Evolutionary conservation across 2,888 invertebrate species (phyloP), one percentile per base, ranked within the genome.

Genomic region (Nymphalis polychloros): DNA sequence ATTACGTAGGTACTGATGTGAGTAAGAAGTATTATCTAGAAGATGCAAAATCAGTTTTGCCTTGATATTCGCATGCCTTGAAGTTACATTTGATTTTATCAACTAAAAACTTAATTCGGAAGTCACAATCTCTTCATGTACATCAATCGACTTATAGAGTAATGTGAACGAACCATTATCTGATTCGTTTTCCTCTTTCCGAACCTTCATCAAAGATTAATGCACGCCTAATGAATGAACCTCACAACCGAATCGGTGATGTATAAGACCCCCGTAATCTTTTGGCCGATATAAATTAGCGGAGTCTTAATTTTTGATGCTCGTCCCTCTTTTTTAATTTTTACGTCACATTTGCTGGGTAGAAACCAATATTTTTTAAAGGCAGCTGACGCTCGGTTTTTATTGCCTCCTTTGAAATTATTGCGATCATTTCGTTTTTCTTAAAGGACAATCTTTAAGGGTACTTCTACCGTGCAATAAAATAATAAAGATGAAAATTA

Each of bases 191-290:
- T 59, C 27, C 49, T 52, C 47, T 66, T 60, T 59, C 47, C 61
- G 47, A 47, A 66, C 61, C 61, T 66, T 55, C 79, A 81, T 81
- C 80, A 77, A 82, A 87, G 87, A 88, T 88, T 89, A 88, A 89
- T 88, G 87, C 81, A 79, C 79, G 80, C 73, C 81, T 87, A 88
- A 88, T 89, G 89, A 89, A 87, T 89, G 88, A 88, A 87, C 87
- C 81, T 75, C 78, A 87, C 87, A 88, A 89, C 88, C 86, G 85
- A 85, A 79, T 73, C 77, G 73, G 75, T 79, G 78, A 79, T 80
- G 78, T 75, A 74, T 75, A 75, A 73, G 74, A 73, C 75, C 75
- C 77, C 75, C 76, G 49, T 59, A 65, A 65, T 66, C 61, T 55
- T 60, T 61, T 55, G 61, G 55, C 55, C 35, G 48, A 61, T 61